Conservation (phyloP, 2,888 invertebrate genomes). For the Drosophila quinaria region DNA sequence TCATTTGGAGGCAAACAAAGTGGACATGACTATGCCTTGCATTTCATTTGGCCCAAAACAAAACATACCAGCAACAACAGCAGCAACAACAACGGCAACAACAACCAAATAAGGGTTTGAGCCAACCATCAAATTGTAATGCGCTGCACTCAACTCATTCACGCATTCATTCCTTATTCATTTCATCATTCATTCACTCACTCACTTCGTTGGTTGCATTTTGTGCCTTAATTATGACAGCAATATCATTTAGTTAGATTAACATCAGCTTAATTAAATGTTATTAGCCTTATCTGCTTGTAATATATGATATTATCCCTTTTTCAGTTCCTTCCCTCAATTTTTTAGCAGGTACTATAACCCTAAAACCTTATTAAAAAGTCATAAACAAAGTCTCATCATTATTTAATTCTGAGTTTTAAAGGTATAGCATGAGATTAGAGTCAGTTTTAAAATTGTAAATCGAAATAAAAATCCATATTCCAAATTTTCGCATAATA, state of each 20-base stretch:
- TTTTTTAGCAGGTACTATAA: neutral
- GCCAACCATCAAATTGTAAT: constrained; percentile 53
- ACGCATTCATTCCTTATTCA: constrained; percentile 18
- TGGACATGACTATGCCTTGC: constrained; percentile 73
- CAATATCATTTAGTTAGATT: constrained; percentile 48
- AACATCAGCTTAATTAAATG: constrained; percentile 38
- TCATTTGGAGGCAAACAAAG: constrained; percentile 81
- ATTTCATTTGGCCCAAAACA: constrained; percentile 48
- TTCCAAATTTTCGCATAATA: neutral
- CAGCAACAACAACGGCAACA: neutral
- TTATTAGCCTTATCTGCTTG: constrained; percentile 17
- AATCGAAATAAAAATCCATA: neutral
- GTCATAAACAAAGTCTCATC: neutral
- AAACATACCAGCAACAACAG: constrained; percentile 2
- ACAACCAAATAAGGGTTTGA: constrained; percentile 44
- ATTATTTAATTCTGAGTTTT: neutral
- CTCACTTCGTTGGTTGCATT: constrained; percentile 29
- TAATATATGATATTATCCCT: constrained; percentile 11
- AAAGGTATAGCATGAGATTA: neutral
- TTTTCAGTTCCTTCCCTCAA: neutral
- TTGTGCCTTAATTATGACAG: constrained; percentile 47
- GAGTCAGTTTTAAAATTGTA: neutral
- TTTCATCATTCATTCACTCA: constrained; percentile 30
- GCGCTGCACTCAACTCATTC: constrained; percentile 46
- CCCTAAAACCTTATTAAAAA: neutral